phyloP scores from a whole-genome alignment of 2,888 invertebrate genomes.

The Nemotelus nigrinus region DNA sequence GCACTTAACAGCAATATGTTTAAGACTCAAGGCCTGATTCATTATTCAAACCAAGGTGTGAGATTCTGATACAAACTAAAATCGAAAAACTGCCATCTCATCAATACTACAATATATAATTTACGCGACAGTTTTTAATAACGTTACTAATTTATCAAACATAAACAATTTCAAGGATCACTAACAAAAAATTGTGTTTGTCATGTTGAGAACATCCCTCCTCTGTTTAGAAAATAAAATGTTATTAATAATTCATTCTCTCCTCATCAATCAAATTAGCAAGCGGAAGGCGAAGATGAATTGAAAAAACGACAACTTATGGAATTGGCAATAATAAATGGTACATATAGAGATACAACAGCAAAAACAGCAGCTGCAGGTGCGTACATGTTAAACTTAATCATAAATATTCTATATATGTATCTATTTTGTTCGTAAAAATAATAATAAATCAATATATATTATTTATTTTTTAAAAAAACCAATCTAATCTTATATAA shows the following conservation, averaged over 20 bases:
- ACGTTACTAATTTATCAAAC: no score
- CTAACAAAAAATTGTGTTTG: no score
- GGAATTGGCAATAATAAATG: conserved; percentile 99
- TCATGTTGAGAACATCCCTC: no score
- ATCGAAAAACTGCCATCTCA: no score
- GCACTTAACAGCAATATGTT: no score
- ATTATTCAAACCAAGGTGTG: no score
- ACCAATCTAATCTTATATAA: background rate
- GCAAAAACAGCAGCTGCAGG: conserved; percentile 88
- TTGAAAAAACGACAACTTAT: conserved; percentile 99
- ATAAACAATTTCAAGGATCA: no score
- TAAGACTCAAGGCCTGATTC: no score
- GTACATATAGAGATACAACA: conserved; percentile 97
- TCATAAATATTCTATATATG: background rate
- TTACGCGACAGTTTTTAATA: no score
- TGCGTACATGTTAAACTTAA: conserved; percentile 62
- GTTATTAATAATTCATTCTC: conserved; percentile 6
- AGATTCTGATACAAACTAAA: no score
- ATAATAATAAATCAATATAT: conserved; percentile 17
- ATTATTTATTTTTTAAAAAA: background rate
- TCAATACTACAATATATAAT: no score
- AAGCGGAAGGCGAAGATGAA: conserved; percentile 99
- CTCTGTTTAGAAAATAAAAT: background rate
- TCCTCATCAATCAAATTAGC: conserved; percentile 66
- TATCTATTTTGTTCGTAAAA: background rate